A percentile compares a stretch with the other conserved stretches of the same genome.
These are phyloP conservation scores for Prochilodus magdalenae DNA, from an alignment of 2,113 vertebrate species.

Conservation along the genomic window DNA sequence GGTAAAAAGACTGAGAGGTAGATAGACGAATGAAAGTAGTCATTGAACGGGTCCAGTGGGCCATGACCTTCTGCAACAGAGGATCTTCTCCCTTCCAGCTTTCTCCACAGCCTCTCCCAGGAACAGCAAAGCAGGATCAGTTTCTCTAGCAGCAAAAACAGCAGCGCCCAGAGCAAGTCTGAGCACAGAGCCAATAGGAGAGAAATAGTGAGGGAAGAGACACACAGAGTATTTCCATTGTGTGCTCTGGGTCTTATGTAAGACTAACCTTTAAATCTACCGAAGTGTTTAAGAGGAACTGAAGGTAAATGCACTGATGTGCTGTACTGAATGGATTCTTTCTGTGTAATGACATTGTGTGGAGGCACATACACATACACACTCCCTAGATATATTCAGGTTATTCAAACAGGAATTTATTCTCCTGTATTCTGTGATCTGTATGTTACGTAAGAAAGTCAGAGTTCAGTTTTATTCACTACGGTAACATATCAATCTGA, in stretches of 20 bases:
- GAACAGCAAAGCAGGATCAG: neutral
- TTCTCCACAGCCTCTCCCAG: neutral
- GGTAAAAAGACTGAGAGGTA: no score
- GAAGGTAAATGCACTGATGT: neutral
- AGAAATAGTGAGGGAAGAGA: neutral
- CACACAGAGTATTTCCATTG: neutral
- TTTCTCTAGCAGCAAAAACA: neutral
- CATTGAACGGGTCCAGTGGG: no score
- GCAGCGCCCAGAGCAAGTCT: slow-evolving; percentile 1
- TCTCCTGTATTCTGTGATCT: no score
- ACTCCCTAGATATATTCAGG: neutral
- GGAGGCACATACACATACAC: neutral
- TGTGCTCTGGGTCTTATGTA: neutral
- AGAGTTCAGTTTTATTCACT: no score
- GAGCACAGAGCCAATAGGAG: neutral
- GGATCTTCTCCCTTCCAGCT: neutral
- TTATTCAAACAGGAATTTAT: neutral
- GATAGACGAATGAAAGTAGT: no score
- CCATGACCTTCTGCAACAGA: neutral
- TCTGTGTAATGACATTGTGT: neutral
- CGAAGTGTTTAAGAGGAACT: neutral
- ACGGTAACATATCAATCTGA: no score
- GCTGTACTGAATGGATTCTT: neutral
- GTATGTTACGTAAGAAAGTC: no score
- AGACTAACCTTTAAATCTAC: neutral